These are phyloP conservation scores for Pandemis cinnamomeana DNA, from an alignment of 2,888 invertebrate genomes.

Conservation along the genomic window DNA sequence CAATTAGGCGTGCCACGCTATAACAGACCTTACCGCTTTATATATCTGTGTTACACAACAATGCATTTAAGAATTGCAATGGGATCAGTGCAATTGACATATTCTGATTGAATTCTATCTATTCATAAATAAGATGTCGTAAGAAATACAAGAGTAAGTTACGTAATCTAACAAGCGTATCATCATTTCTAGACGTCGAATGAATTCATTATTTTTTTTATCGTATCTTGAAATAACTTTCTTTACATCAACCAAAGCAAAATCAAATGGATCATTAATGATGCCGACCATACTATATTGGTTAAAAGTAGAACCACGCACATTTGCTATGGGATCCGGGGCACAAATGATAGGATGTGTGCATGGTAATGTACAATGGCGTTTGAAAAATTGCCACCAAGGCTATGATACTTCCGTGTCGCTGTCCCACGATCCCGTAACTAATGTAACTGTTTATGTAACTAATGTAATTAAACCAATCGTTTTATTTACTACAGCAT, in stretches of 20 bases:
- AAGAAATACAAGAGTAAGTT: background rate
- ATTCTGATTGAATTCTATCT: background rate
- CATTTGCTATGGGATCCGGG: constrained; percentile 23
- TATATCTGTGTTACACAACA: background rate
- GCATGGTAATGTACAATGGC: constrained; percentile 46
- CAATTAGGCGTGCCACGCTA: constrained; percentile 19
- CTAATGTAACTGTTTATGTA: background rate
- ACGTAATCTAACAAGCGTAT: background rate
- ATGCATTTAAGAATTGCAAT: background rate
- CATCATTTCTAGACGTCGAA: too few relatives aligned
- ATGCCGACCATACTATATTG: background rate
- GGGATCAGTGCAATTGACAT: constrained; percentile 4
- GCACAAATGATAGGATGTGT: constrained; percentile 42
- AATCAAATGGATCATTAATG: background rate
- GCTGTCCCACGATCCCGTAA: constrained; percentile 6
- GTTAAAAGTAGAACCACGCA: background rate
- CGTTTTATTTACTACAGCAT: background rate
- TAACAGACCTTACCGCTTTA: constrained; percentile 7
- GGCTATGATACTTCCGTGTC: constrained; percentile 49
- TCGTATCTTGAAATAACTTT: background rate
- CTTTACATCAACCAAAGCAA: background rate
- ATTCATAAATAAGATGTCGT: background rate
- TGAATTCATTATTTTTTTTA: too few relatives aligned
- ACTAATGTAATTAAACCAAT: background rate
- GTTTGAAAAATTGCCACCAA: constrained; percentile 47